phyloP scores from a whole-genome alignment of 2,113 vertebrate species.

The Dipodomys merriami region DNA sequence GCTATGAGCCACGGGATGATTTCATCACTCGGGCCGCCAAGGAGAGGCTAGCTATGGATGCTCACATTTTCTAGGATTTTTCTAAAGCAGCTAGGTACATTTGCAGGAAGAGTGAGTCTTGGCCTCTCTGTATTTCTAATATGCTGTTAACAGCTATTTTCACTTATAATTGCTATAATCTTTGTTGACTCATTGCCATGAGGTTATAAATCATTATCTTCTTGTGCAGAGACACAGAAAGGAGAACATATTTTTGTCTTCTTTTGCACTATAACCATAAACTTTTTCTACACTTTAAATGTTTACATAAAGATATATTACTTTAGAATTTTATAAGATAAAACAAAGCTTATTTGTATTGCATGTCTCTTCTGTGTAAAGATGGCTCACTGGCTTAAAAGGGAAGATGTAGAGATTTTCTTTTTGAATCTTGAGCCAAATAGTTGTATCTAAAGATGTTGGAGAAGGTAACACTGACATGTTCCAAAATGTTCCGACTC shows the following conservation, averaged over 20 bases:
- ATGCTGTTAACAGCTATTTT: background rate
- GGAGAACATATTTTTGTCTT: background rate
- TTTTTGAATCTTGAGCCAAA: background rate
- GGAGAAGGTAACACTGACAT: background rate
- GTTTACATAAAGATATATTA: too few species aligned
- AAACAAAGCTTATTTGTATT: background rate
- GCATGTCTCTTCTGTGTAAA: background rate
- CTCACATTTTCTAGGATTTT: background rate
- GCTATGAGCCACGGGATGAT: background rate
- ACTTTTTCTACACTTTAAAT: too few species aligned
- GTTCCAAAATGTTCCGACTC: background rate
- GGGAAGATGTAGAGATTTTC: background rate
- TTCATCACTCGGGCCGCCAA: background rate
- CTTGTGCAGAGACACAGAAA: background rate
- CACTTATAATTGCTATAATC: too few species aligned
- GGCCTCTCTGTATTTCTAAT: background rate
- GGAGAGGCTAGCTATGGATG: background rate
- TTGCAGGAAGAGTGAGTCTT: background rate
- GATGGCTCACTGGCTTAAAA: background rate
- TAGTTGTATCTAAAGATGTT: background rate
- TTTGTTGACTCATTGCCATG: too few species aligned
- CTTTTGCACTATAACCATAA: background rate
- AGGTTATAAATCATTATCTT: too few species aligned
- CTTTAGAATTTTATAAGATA: too few species aligned
- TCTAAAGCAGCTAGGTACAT: background rate